Evolutionary conservation across 2,888 invertebrate species (phyloP), one percentile per base, ranked within the genome.

Genomic region (Drosophila seclusa): DNA sequence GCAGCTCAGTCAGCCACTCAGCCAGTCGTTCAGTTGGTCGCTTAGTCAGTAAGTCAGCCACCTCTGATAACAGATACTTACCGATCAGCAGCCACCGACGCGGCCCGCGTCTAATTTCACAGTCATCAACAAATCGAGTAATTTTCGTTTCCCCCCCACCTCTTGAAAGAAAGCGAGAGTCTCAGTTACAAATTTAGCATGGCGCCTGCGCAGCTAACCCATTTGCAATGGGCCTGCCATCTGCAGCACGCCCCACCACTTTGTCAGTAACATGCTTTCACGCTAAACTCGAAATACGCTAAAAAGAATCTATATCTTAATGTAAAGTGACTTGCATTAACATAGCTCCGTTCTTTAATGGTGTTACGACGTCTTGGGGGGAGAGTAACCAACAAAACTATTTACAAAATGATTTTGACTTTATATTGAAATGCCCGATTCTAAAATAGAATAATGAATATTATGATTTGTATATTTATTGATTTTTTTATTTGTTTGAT

Each of bases 151-250:
- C 36, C 21, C 18, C n/a, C 2, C 0, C 7, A 3, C 24, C 24
- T 16, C 45, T 1, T 78, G 80, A 86, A 86, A 86, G 85, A 86
- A 86, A 86, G 85, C 85, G 85, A 89, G 85, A 86, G 85, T 89
- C 62, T 87, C 83, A 71, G 80, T 86, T 86, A 73, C 90, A 71
- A 66, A 61, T 81, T 78, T 72, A 57, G 54, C 72, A 65, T 49
- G 72, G 42, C 72, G 40, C 73, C 67, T 68, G 67, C 67, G 48
- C 69, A 68, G 67, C 67, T 42, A 68, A 68, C 49, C 53, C 67
- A 50, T 73, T 70, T 61, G 61, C 69, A 60, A 31, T 70, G 62
- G 18, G 18, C 73, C 18, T 31, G 42, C 29, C 27, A 27, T 4
- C 18, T 27, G 36, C 18, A 36, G 29, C 40, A 31, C 3, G 18